Evolutionary conservation across 2,888 invertebrate species (phyloP).

Genomic region (Meteorus colon): DNA sequence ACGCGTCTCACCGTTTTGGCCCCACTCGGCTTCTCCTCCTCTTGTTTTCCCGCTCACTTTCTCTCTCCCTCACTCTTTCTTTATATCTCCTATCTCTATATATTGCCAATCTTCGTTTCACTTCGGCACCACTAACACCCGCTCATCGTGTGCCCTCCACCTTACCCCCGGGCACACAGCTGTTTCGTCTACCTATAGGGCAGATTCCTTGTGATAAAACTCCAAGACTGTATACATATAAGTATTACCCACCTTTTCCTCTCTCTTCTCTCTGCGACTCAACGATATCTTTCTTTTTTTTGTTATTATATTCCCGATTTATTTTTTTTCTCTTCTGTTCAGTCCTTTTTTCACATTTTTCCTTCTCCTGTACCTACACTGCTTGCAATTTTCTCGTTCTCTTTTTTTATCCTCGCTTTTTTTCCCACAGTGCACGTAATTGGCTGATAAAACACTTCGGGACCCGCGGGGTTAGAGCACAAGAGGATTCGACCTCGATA

Average conservation of each 20-base stretch:
- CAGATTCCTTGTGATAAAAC: slow-evolving; percentile 57
- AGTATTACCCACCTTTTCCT: slow-evolving; percentile 63
- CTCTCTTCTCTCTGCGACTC: slow-evolving; percentile 47
- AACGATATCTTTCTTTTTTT: slow-evolving; percentile 35
- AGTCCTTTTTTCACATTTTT: not conserved
- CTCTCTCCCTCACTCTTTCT: slow-evolving; percentile 28
- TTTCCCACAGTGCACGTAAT: slow-evolving; percentile 54
- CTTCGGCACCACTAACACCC: slow-evolving; percentile 44
- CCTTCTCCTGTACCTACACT: slow-evolving; percentile 14
- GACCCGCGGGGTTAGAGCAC: slow-evolving; percentile 42
- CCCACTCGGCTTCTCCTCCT: too few relatives aligned
- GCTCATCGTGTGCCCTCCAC: slow-evolving; percentile 47
- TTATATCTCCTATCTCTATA: slow-evolving; percentile 40
- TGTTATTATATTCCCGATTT: slow-evolving; percentile 38
- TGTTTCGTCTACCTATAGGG: slow-evolving; percentile 61
- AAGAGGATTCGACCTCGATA: slow-evolving; percentile 48
- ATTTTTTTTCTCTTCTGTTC: slow-evolving; percentile 21
- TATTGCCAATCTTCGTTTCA: slow-evolving; percentile 30
- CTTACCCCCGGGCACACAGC: slow-evolving; percentile 55
- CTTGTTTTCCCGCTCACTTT: too few relatives aligned
- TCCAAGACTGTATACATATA: slow-evolving; percentile 47
- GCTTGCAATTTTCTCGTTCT: slow-evolving; percentile 40
- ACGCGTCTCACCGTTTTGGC: too few relatives aligned
- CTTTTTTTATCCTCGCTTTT: slow-evolving; percentile 39
- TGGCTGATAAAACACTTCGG: slow-evolving; percentile 61